These are phyloP conservation scores for Melanotaenia trifasciata DNA, from an alignment of 2,797 vertebrate genomes.

Conservation along the genomic window DNA sequence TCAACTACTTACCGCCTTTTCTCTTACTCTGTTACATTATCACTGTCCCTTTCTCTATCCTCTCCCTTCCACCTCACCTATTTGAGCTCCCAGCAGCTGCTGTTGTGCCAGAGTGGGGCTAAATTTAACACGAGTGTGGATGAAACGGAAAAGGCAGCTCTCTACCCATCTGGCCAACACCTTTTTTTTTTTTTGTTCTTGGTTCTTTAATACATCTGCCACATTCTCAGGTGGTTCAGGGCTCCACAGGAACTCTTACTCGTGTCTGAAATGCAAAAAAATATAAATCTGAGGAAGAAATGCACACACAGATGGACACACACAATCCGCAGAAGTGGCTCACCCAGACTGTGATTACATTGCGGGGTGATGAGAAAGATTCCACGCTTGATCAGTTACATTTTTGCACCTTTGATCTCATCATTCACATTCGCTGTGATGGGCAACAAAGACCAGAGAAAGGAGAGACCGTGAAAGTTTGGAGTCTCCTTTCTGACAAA, in stretches of 20 bases:
- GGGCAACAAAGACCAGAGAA: slow-evolving; percentile 44
- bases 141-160: slow-evolving; percentile 55
- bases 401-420: slow-evolving; percentile 75
- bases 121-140: slow-evolving; percentile 76
- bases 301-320: slow-evolving; percentile 1
- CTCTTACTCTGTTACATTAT: slow-evolving; percentile 34
- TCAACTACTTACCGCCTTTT: slow-evolving; percentile 11
- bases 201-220: slow-evolving; percentile 5
- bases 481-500: slow-evolving; percentile 54
- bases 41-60: slow-evolving; percentile 32
- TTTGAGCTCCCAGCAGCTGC: slow-evolving; percentile 69
- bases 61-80: slow-evolving; percentile 44
- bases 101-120: slow-evolving; percentile 67
- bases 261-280: slow-evolving; percentile 7
- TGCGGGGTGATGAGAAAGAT: slow-evolving; percentile 54
- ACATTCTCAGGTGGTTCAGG: slow-evolving; percentile 47
- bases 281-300: slow-evolving; percentile 20
- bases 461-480: slow-evolving; percentile 32
- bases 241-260: slow-evolving; percentile 33
- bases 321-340: background rate
- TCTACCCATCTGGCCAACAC: slow-evolving; percentile 65
- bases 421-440: slow-evolving; percentile 38
- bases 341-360: slow-evolving; percentile 46
- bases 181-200: slow-evolving; percentile 16
- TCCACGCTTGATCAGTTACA: slow-evolving; percentile 64